Base-by-base conservation (phyloP, 2,888 invertebrate genomes). In the Drosophila neutralis region DNA sequence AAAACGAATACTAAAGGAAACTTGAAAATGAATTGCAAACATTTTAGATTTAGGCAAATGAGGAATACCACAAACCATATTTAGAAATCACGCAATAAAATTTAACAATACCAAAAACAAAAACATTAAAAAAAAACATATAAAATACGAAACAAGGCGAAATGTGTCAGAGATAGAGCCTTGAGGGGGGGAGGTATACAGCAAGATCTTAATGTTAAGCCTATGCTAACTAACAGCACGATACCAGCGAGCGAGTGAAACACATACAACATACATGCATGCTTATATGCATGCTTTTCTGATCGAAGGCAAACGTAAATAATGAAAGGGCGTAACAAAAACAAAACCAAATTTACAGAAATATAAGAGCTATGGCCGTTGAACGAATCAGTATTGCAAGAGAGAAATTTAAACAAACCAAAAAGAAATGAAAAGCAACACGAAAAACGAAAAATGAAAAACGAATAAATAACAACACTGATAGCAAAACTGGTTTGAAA, bases 311-410 rank as follows among this genome's bases (percentile, higher is more conserved):
- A 60, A 65, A 58, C 11, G 57, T 54, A 38, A 21, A 45, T 27
- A 49, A 60, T 31, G 48, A 40, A 29, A 48, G 56, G 42, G 53
- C 35, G 36, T 11, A 18, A 36, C 29, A 21, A 31, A 18, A 35
- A 59, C 54, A 53, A 27, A 69, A 58, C 57, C 35, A 45, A 65
- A 54, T n/a, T 33, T 45, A 64, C 57, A 69, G 48, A 70, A 35
- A 51, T 40, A 69, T 56, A 74, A 24, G 8, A 45, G 60, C 58
- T 62, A 75, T 62, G 58, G 53, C 52, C 48, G 73, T 67, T 69
- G 21, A 31, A 78, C 74, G 69, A 73, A 83, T 76, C 76, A 85
- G 76, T 75, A 80, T 80, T 79, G 75, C 78, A 70, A 71, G 18
- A 69, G 62, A 35, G 56, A 71, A 78, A 64, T 48, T 66, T 52